Percentiles rank a stretch among this genome's conserved stretches.
Evolutionary conservation across 2,888 invertebrate genomes (phyloP).

Genomic region (Drymonia ruficornis): DNA sequence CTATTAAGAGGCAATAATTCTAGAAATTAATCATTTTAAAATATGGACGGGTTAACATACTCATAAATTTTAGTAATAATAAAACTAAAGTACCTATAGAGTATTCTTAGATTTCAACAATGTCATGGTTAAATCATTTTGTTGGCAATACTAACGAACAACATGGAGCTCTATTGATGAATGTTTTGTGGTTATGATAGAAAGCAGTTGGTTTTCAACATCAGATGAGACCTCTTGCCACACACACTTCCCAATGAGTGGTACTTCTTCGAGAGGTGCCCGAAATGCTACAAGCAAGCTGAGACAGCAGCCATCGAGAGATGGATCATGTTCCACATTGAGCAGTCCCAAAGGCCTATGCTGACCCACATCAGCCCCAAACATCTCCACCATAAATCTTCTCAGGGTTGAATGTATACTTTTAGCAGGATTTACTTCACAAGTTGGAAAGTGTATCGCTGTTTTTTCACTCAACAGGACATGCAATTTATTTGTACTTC

Average conservation of each 20-base stretch:
- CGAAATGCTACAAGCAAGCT: conserved; percentile 93
- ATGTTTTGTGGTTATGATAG: conserved; percentile 89
- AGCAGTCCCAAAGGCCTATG: conserved; percentile 93
- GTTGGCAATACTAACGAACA: conserved; percentile 85
- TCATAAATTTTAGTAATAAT: not conserved
- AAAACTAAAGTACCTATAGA: conserved; percentile 18
- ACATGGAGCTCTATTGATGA: conserved; percentile 93
- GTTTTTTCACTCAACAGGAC: conserved; percentile 94
- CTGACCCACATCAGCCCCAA: conserved; percentile 93
- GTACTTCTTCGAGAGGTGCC: conserved; percentile 93
- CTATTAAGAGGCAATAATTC: not conserved
- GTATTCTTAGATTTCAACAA: conserved; percentile 23
- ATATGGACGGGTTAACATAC: not conserved
- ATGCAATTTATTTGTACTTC: conserved; percentile 92
- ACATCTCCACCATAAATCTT: conserved; percentile 96
- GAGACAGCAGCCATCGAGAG: conserved; percentile 91
- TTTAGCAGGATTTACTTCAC: conserved; percentile 94
- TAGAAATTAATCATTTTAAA: not conserved
- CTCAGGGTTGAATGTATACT: conserved; percentile 94
- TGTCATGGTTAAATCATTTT: conserved; percentile 2
- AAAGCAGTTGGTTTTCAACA: conserved; percentile 87
- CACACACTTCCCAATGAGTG: conserved; percentile 93
- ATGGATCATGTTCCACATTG: conserved; percentile 88
- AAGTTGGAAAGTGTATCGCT: conserved; percentile 92
- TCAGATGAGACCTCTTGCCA: conserved; percentile 93